Percentiles rank a stretch among this genome's conserved stretches.
Evolutionary conservation across 2,113 vertebrate species (phyloP).

Genomic region (Miniopterus natalensis): DNA sequence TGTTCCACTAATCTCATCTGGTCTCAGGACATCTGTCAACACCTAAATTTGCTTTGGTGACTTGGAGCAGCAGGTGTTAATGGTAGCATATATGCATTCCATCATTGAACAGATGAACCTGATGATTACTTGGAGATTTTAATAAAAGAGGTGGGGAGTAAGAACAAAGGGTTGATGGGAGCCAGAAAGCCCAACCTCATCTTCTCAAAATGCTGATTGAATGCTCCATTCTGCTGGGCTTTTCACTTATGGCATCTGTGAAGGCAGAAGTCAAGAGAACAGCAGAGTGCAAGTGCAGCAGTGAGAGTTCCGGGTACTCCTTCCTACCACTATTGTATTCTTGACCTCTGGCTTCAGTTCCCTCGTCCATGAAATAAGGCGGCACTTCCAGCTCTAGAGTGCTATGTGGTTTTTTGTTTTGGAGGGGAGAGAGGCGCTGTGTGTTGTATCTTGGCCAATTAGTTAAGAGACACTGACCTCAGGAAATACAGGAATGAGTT

Average conservation of each 20-base stretch:
- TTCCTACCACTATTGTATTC: not conserved
- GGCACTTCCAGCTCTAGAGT: not conserved
- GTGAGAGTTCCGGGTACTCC: not conserved
- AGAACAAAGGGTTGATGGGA: not conserved
- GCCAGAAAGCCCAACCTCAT: not conserved
- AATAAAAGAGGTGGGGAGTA: not conserved
- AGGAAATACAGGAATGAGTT: not conserved
- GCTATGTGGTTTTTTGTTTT: not conserved
- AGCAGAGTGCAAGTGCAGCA: not conserved
- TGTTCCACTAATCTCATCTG: not conserved
- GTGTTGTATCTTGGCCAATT: not conserved
- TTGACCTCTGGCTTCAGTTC: constrained; percentile 31
- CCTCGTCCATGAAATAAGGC: not conserved
- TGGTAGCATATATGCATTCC: not conserved
- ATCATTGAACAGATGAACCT: not conserved
- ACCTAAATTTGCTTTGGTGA: not conserved
- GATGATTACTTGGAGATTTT: not conserved
- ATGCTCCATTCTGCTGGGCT: not conserved
- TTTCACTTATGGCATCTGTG: not conserved
- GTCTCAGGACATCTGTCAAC: not conserved
- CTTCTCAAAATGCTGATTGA: not conserved
- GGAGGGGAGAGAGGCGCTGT: not conserved
- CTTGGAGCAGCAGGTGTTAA: not conserved
- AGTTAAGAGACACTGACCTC: not conserved
- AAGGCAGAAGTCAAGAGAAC: constrained; percentile 13